Base-by-base conservation (phyloP, 2,888 invertebrate genomes). In the Phortica magna region DNA sequence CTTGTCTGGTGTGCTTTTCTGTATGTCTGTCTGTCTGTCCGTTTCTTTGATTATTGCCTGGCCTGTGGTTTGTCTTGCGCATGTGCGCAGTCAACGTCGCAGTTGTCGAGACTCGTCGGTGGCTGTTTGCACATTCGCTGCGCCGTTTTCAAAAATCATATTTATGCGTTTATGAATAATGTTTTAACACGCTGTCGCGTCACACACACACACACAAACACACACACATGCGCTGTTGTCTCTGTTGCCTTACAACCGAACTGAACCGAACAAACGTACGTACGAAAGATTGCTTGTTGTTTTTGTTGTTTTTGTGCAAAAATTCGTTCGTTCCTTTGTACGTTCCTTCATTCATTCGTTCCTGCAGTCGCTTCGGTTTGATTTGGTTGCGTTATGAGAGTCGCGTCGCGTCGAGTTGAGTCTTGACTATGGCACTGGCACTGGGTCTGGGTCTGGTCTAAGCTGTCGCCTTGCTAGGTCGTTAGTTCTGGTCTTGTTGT, bases 151-250 rank as follows among this genome's bases (percentile, higher is more conserved):
- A 76, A 78, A 42, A 43, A 81, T 78, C 73, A 81, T 82, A 87
- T 88, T 88, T 88, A 87, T 87, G 84, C 82, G 85, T 84, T 88
- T 86, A 83, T 83, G 87, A 88, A 83, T 83, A 88, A 89, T 88
- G 86, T 87, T 87, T 89, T 82, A 84, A 19, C 43, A 70, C 68
- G 68, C 68, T 43, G 68, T n/a, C 68, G 43, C 17, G n/a, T 14
- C 48, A 1, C 48, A 48, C 48, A 48, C 48, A 12, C 14, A 14
- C 48, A 12, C 48, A 9, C 48, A 48, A 2, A 14, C 48, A 9
- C 14, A 12, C 14, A 9, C 48, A 14, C 14, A 48, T 5, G 5
- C 48, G 14, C 48, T 14, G 48, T 48, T 48, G 48, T 2, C 48
- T 2, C 48, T 48, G 48, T 9, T 6, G 3, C 14, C 48, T 48